Conservation (phyloP, 2,888 invertebrate genomes). For the Caenorhabditis afra region DNA sequence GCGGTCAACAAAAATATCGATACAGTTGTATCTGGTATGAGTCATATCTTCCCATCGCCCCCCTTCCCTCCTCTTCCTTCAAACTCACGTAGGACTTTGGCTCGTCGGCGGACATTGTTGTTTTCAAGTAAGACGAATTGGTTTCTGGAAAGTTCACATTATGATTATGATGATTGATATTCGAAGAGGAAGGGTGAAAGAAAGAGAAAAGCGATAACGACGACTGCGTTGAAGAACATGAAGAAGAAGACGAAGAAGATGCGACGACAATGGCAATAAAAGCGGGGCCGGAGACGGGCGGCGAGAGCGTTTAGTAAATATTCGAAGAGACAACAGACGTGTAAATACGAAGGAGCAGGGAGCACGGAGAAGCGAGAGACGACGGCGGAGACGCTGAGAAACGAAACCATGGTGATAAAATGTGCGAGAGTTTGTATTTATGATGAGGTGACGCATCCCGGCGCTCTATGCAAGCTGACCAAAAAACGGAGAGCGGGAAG, state of each 20-base stretch:
- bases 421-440: constrained; percentile 34
- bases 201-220: constrained; percentile 34
- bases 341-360: constrained; percentile 32
- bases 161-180: constrained; percentile 25
- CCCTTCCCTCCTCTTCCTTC: not conserved
- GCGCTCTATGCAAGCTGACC: too few relatives aligned
- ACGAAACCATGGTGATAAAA: constrained; percentile 52
- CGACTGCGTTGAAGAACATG: not conserved
- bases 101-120: constrained; percentile 63
- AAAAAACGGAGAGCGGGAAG: too few relatives aligned
- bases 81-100: constrained; percentile 71
- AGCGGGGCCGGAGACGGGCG: constrained; percentile 22
- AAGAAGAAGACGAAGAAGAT: constrained; percentile 5
- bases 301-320: constrained; percentile 40
- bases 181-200: constrained; percentile 15
- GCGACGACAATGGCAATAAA: constrained; percentile 49
- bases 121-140: not conserved
- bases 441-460: constrained; percentile 49
- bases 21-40: constrained; percentile 24
- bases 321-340: constrained; percentile 44
- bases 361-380: not conserved
- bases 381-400: constrained; percentile 13
- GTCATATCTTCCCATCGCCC: constrained; percentile 21
- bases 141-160: constrained; percentile 13
- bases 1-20: constrained; percentile 40